Base-by-base conservation (phyloP, 2,888 invertebrate species). In the Drosophila affinis region DNA sequence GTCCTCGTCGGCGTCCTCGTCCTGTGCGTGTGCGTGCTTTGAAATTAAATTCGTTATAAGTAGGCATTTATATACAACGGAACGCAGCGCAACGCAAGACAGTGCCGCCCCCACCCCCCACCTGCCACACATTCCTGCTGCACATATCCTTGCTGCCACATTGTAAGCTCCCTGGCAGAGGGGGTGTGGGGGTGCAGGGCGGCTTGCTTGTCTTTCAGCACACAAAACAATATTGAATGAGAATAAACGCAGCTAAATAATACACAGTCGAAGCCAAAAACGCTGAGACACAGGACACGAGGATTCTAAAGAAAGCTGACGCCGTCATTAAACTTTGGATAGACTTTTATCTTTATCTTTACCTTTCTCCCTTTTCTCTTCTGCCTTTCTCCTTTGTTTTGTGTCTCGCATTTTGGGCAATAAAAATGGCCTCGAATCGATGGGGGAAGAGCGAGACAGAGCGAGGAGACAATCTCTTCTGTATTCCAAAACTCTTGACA, bases 31-130 rank as follows among this genome's bases (percentile, higher is more conserved):
- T 67, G 79, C 81, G 80, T 83, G 84, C 87, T 65, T 78, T 81
- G 84, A 85, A 85, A 85, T 85, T 85, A 78, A 85, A 85, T 85
- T 84, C 75, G 72, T 77, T 85, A 83, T 83, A 81, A 84, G 84
- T 84, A 81, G 87, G 87, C 85, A 81, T 85, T 84, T 83, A 80
- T 85, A 84, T 84, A 81, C 86, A 86, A 68, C 62, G 63, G 48
- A 79, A 74, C 78, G 52, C 86, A 86, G 65, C 62, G 63, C 51
- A 79, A 74, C 76, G 47, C 60, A 55, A 68, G 47, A 44, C 55
- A 67, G 54, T 39, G 1, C 14, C 2, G 1, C 2, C 4, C 39
- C 0, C 6, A 12, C 39, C n/a, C 6, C 2, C 0, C 7, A 12
- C 39, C n/a, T 14, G 0, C 0, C 7, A 21, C 3, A 54, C 51